These are phyloP conservation scores for Lynx canadensis DNA, from an alignment of 2,113 vertebrate genomes.

Conservation along the genomic window DNA sequence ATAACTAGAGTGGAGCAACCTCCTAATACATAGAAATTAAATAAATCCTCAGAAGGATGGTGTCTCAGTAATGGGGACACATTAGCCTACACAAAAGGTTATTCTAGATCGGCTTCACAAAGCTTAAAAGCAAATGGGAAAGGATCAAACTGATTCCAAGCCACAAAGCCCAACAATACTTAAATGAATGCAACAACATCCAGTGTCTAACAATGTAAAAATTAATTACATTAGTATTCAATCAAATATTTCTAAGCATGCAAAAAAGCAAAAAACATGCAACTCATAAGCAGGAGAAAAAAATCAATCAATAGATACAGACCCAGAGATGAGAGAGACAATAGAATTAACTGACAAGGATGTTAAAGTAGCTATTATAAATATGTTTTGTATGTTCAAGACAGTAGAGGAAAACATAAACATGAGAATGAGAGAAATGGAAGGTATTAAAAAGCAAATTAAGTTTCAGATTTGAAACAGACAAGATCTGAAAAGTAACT, in stretches of 20 bases:
- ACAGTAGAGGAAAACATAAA: neutral
- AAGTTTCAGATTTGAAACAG: neutral
- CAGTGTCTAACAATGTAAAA: neutral
- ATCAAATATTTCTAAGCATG: neutral
- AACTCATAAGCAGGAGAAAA: neutral
- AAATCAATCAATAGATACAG: neutral
- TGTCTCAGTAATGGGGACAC: neutral
- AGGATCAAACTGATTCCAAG: neutral
- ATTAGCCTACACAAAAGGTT: neutral
- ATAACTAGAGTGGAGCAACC: neutral
- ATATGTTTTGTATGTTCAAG: neutral
- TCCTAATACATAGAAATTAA: neutral
- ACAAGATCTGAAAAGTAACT: neutral
- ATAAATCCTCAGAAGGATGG: neutral
- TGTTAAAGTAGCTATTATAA: neutral
- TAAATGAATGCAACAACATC: neutral
- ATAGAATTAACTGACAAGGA: neutral
- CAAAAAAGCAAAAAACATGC: neutral
- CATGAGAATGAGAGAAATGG: neutral
- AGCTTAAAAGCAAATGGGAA: neutral
- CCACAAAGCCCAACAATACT: constrained; percentile 16
- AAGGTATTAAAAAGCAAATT: neutral
- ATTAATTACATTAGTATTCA: neutral
- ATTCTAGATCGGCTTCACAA: neutral
- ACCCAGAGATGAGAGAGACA: neutral